Conservation (phyloP, 2,888 invertebrate genomes). For the Parascotia fuliginaria region DNA sequence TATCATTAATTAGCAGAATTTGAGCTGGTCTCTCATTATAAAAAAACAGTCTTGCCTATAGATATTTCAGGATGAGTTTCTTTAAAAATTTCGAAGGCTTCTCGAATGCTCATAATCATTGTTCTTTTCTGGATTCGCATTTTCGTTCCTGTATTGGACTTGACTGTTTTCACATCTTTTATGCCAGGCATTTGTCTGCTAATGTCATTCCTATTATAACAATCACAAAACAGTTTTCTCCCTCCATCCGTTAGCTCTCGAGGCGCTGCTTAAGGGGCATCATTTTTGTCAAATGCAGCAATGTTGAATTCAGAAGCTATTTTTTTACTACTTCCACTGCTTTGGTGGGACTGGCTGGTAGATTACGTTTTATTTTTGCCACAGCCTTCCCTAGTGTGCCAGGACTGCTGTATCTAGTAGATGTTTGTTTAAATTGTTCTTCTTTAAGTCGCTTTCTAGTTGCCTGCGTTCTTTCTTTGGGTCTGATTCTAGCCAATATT, state of each 20-base stretch:
- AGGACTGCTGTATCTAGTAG: too few relatives aligned
- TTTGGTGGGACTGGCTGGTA: constrained; percentile 24
- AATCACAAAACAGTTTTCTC: not conserved
- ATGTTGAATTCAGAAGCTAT: not conserved
- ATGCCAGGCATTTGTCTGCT: constrained; percentile 33
- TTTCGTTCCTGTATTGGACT: constrained; percentile 24
- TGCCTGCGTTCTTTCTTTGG: constrained; percentile 35
- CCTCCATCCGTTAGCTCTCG: not conserved
- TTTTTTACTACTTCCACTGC: not conserved
- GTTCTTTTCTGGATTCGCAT: constrained; percentile 29
- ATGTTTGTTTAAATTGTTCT: too few relatives aligned
- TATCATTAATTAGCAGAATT: constrained; percentile 30
- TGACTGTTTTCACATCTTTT: constrained; percentile 24
- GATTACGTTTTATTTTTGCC: constrained; percentile 28
- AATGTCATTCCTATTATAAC: constrained; percentile 28
- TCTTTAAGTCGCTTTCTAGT: constrained; percentile 15
- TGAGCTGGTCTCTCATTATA: constrained; percentile 12
- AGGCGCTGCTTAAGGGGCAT: too few relatives aligned
- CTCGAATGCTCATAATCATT: constrained; percentile 28
- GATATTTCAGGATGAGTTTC: constrained; percentile 17
- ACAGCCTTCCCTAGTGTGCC: constrained; percentile 23
- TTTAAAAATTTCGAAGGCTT: constrained; percentile 26
- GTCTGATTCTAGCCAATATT: constrained; percentile 16
- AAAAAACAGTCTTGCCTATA: constrained; percentile 17
- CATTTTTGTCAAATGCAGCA: not conserved